These are phyloP conservation scores for Stenodera caucasica DNA, from an alignment of 2,888 invertebrate species.

Conservation along the genomic window DNA sequence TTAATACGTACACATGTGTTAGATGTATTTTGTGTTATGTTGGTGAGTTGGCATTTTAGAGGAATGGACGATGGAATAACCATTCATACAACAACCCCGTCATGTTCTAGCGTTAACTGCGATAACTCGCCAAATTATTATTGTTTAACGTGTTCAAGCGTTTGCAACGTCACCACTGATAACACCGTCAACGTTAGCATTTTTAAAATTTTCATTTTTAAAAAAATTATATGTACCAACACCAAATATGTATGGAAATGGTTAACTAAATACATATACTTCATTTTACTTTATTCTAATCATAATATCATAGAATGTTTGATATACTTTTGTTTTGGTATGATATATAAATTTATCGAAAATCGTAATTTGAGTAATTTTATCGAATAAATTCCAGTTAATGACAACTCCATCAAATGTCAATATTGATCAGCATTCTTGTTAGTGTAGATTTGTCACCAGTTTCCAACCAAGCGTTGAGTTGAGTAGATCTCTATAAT, in stretches of 20 bases:
- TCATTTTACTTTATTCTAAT: too few relatives aligned
- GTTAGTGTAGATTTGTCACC: slow-evolving; percentile 27
- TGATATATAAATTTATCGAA: too few relatives aligned
- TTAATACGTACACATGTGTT: not conserved
- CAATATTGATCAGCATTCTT: slow-evolving; percentile 15
- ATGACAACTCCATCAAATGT: slow-evolving; percentile 14
- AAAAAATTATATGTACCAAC: not conserved
- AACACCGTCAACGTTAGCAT: slow-evolving; percentile 27
- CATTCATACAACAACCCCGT: slow-evolving; percentile 31
- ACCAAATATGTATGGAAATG: not conserved
- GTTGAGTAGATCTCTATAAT: slow-evolving; percentile 28
- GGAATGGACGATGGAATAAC: slow-evolving; percentile 19
- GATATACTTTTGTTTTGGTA: too few relatives aligned
- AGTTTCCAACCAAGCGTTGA: slow-evolving; percentile 22
- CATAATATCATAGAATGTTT: too few relatives aligned
- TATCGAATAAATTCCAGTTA: not conserved
- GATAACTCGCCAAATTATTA: slow-evolving; percentile 35
- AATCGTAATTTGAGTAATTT: not conserved
- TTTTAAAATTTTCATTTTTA: slow-evolving; percentile 18
- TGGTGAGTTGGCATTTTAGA: slow-evolving; percentile 34
- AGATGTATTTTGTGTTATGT: slow-evolving; percentile 23
- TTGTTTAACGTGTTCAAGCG: slow-evolving; percentile 34
- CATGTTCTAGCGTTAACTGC: slow-evolving; percentile 34
- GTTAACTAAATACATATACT: not conserved
- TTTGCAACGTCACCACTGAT: slow-evolving; percentile 34